Conservation (phyloP, 2,797 vertebrate species). For the Podargus strigoides region DNA sequence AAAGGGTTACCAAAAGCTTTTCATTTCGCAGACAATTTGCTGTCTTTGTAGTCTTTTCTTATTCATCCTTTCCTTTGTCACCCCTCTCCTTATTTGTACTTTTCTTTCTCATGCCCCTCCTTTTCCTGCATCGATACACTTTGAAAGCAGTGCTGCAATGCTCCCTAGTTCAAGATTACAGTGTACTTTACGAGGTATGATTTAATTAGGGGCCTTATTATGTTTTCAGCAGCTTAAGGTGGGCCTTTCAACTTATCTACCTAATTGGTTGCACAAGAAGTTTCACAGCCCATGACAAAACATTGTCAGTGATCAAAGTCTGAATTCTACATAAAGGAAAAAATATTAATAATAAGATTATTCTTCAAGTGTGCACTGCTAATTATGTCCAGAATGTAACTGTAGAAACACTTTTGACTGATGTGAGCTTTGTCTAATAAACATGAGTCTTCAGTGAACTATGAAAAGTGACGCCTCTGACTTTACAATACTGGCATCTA, state of each 20-base stretch:
- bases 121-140: constrained; percentile 69
- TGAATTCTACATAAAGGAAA: constrained; percentile 80
- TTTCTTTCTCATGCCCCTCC: constrained; percentile 57
- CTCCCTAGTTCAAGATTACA: constrained; percentile 74
- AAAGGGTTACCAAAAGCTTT: constrained; percentile 61
- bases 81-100: constrained; percentile 67
- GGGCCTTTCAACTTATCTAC: constrained; percentile 82
- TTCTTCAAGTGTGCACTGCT: constrained; percentile 77
- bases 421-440: constrained; percentile 76
- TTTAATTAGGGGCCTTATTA: constrained; percentile 86
- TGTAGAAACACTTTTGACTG: constrained; percentile 76
- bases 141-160: constrained; percentile 74
- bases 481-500: constrained; percentile 46
- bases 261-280: constrained; percentile 87
- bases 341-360: constrained; percentile 81
- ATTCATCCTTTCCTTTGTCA: constrained; percentile 55
- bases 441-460: constrained; percentile 68
- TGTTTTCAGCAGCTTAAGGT: constrained; percentile 84
- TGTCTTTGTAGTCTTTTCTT: constrained; percentile 54
- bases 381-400: constrained; percentile 79
- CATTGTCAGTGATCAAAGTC: constrained; percentile 86
- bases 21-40: constrained; percentile 36
- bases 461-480: constrained; percentile 63
- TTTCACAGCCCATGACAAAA: constrained; percentile 84
- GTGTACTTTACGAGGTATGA: constrained; percentile 77